A percentile compares a stretch with the other conserved stretches of the same genome.
These are phyloP conservation scores for Micromussa lordhowensis DNA, from an alignment of 92 coral and sea anemone genomes.

Conservation along the genomic window DNA sequence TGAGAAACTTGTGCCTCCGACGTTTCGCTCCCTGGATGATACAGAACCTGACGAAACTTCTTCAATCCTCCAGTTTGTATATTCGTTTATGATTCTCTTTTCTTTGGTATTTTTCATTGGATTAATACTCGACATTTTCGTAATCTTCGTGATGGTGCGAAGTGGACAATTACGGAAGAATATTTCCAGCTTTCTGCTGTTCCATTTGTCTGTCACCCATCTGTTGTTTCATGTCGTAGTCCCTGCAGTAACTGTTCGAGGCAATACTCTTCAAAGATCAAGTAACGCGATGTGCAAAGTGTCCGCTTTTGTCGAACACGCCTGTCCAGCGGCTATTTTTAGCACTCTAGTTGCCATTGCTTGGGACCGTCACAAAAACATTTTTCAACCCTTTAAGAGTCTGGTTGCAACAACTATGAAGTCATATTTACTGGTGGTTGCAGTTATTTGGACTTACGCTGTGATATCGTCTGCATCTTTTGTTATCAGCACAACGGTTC, in stretches of 20 bases:
- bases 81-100: neutral
- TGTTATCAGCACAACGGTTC: neutral
- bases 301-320: neutral
- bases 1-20: too few species aligned
- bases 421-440: neutral
- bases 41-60: neutral
- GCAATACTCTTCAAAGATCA: too few species aligned
- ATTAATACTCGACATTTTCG: neutral
- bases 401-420: neutral
- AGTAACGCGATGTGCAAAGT: neutral
- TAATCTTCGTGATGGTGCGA: constrained; percentile 1
- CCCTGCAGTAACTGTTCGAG: neutral
- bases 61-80: too few species aligned
- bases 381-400: constrained; percentile 34
- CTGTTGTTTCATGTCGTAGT: neutral
- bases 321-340: constrained; percentile 35
- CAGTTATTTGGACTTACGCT: constrained; percentile 33
- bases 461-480: constrained; percentile 5
- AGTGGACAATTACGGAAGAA: neutral
- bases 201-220: neutral
- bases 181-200: neutral
- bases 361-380: constrained; percentile 42
- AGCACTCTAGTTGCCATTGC: constrained; percentile 49
- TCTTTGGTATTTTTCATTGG: neutral
- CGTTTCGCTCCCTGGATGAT: neutral